Percentiles rank a stretch among this genome's conserved stretches.
Evolutionary conservation across 1,140 invertebrate species (phyloP).

Genomic region (Cydia fagiglandana): DNA sequence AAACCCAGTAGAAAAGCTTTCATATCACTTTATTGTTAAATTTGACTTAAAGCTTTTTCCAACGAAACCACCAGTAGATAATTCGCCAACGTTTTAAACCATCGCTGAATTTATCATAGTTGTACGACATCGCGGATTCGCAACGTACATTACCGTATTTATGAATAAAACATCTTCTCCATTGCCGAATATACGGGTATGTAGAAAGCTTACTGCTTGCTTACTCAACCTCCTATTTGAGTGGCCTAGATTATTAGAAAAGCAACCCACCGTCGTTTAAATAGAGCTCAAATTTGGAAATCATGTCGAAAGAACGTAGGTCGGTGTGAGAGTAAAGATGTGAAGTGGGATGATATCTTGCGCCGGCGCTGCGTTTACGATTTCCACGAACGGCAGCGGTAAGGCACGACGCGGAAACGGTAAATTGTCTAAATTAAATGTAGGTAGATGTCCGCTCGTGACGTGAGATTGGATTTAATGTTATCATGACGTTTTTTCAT

Average conservation of each 20-base stretch:
- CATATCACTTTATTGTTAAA: background rate
- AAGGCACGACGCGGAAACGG: slow-evolving; percentile 59
- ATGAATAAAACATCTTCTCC: slow-evolving; percentile 57
- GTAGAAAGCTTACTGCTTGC: slow-evolving; percentile 43
- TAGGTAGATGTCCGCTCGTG: slow-evolving; percentile 49
- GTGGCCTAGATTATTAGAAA: background rate
- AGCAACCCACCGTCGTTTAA: background rate
- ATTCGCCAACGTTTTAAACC: slow-evolving; percentile 17
- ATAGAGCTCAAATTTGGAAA: background rate
- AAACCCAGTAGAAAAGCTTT: background rate
- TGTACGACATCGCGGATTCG: slow-evolving; percentile 47
- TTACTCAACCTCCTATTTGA: background rate
- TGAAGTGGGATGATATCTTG: slow-evolving; percentile 54
- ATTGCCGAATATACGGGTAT: slow-evolving; percentile 45
- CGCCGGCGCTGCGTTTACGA: slow-evolving; percentile 56
- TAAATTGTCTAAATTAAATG: slow-evolving; percentile 70
- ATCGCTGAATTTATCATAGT: slow-evolving; percentile 43
- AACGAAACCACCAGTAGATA: background rate
- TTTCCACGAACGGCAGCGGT: slow-evolving; percentile 61
- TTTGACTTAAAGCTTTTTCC: background rate
- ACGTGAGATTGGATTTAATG: slow-evolving; percentile 32
- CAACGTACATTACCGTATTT: slow-evolving; percentile 41
- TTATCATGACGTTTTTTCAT: slow-evolving; percentile 33
- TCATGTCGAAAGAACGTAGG: background rate
- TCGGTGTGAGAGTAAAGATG: background rate